These are phyloP conservation scores for Chitala chitala DNA, from an alignment of 2,113 vertebrate genomes.

Conservation along the genomic window DNA sequence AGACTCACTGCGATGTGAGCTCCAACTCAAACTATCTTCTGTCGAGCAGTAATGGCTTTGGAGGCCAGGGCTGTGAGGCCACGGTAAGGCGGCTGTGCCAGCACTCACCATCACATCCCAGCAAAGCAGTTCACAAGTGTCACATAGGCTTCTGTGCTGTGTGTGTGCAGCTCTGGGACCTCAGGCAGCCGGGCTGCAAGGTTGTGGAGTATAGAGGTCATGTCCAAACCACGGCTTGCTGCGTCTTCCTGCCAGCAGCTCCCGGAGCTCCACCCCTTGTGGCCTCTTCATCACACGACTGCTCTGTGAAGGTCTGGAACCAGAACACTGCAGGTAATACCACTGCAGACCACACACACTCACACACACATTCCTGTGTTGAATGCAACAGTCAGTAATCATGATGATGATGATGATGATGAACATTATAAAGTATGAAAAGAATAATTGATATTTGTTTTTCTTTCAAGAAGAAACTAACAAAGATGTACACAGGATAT, in stretches of 20 bases:
- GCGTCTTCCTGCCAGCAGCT: constrained; percentile 72
- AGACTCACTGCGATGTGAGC: constrained; percentile 86
- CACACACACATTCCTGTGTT: no score
- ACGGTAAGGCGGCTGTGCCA: constrained; percentile 70
- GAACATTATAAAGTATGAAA: no score
- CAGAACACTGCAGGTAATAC: constrained; percentile 76
- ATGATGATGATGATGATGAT: no score
- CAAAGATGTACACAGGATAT: no score
- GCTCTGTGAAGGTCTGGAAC: constrained; percentile 85
- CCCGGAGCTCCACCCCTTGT: constrained; percentile 49
- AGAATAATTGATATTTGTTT: no score
- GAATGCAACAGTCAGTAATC: no score
- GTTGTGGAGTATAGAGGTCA: constrained; percentile 84
- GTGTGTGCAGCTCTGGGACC: constrained; percentile 80
- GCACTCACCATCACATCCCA: not conserved
- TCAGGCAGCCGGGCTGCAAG: constrained; percentile 75
- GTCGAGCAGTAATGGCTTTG: constrained; percentile 82
- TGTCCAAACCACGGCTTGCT: constrained; percentile 76
- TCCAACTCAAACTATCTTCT: constrained; percentile 71
- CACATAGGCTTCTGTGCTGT: not conserved
- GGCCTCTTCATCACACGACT: constrained; percentile 81
- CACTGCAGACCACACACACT: not conserved
- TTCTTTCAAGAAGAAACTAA: no score
- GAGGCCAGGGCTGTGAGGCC: constrained; percentile 82
- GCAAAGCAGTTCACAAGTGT: not conserved